phyloP scores from a whole-genome alignment of 2,797 vertebrate genomes.

The Selene dorsalis region DNA sequence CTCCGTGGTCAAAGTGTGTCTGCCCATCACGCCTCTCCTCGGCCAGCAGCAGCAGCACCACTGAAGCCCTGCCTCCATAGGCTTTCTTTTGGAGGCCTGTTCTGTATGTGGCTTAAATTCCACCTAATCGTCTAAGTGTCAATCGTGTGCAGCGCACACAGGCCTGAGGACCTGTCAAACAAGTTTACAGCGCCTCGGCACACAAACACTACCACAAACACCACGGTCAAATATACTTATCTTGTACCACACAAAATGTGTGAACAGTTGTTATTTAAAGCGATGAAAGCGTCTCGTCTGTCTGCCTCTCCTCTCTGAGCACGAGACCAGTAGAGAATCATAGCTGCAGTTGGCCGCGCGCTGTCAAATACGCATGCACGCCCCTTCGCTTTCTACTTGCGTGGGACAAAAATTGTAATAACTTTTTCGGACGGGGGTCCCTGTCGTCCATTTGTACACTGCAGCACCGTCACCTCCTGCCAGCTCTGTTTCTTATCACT shows the following conservation, averaged over 20 bases:
- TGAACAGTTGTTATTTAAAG: rapidly evolving
- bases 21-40: constrained; percentile 18
- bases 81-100: constrained; percentile 65
- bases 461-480: background rate
- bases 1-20: background rate
- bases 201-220: constrained; percentile 2
- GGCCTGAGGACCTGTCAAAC: constrained; percentile 61
- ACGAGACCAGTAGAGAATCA: constrained; percentile 27
- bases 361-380: constrained; percentile 72
- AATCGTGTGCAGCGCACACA: constrained; percentile 22
- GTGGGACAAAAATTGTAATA: constrained; percentile 63
- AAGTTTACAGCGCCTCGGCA: constrained; percentile 53
- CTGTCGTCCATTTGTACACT: background rate
- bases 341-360: constrained; percentile 52
- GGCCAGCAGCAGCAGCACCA: constrained; percentile 11
- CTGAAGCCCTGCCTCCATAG: constrained; percentile 40
- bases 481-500: background rate
- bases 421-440: constrained; percentile 58
- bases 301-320: constrained; percentile 1
- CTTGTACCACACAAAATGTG: background rate
- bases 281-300: background rate
- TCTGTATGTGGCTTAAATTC: constrained; percentile 60
- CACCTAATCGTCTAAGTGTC: constrained; percentile 64
- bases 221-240: background rate
- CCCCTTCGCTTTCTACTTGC: constrained; percentile 66